These are phyloP conservation scores for Macquaria ambigua DNA, from an alignment of 2,113 vertebrate genomes.

Conservation along the genomic window DNA sequence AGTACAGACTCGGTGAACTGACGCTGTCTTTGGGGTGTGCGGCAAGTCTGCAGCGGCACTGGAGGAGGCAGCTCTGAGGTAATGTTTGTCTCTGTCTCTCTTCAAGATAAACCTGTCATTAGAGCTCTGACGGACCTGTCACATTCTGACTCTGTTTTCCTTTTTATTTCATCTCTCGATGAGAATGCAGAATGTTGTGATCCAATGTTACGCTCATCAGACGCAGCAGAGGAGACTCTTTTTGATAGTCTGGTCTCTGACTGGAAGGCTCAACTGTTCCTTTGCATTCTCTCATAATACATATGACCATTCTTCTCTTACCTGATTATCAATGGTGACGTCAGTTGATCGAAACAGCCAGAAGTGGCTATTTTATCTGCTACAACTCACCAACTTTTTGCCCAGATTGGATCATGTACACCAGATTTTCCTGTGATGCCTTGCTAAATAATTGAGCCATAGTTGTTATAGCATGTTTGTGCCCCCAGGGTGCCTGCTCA, in stretches of 20 bases:
- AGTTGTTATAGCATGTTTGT: conserved; percentile 14
- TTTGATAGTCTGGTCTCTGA: neutral
- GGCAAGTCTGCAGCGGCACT: conserved; percentile 60
- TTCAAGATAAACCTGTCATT: conserved; percentile 78
- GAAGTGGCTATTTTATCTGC: neutral
- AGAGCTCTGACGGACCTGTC: conserved; percentile 59
- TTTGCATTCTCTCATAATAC: neutral
- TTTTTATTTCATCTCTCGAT: conserved; percentile 49
- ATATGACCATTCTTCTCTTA: neutral
- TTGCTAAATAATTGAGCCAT: neutral
- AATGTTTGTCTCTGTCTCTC: conserved; percentile 79
- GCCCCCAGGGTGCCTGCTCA: neutral
- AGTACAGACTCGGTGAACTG: conserved; percentile 71
- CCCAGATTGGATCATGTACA: neutral
- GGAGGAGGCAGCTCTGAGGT: conserved; percentile 72
- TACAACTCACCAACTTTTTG: conserved; percentile 6
- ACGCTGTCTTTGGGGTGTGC: conserved; percentile 65
- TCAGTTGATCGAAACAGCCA: neutral
- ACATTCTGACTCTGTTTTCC: conserved; percentile 53
- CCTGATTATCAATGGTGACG: neutral
- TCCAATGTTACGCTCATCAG: neutral
- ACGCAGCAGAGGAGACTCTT: neutral
- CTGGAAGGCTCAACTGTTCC: conserved; percentile 46
- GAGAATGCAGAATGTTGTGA: conserved; percentile 8
- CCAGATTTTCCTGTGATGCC: conserved; percentile 6